These are phyloP conservation scores for Hoplostethus atlanticus DNA, from an alignment of 2,797 vertebrate genomes.

Conservation along the genomic window DNA sequence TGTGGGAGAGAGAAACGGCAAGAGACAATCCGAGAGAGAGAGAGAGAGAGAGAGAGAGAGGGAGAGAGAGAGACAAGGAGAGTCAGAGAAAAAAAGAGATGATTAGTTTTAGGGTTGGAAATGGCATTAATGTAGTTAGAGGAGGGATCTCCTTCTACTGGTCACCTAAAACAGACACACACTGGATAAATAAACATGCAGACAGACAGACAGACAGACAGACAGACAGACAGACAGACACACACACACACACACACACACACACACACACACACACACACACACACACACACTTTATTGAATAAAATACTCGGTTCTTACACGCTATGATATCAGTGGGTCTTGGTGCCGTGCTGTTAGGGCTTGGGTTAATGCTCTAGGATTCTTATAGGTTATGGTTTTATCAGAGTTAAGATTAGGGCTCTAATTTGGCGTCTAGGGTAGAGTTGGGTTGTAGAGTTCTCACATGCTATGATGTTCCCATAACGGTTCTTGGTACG, in stretches of 20 bases:
- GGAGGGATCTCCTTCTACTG: neutral
- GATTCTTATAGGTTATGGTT: neutral
- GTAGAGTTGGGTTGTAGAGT: neutral
- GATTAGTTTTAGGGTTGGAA: neutral
- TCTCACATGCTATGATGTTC: conserved; percentile 99
- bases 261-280: too few relatives aligned
- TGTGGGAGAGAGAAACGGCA: conserved; percentile 7
- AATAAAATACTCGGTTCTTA: neutral
- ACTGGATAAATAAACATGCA: too few relatives aligned
- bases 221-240: too few relatives aligned
- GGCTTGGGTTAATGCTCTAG: neutral
- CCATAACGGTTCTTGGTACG: conserved; percentile 99
- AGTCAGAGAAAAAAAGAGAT: neutral
- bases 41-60: too few relatives aligned
- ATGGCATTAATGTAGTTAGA: neutral
- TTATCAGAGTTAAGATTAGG: neutral
- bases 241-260: too few relatives aligned
- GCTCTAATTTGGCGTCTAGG: neutral
- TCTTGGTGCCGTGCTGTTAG: neutral
- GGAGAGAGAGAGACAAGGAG: conserved; percentile 1
- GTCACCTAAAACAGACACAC: neutral
- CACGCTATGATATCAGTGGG: neutral
- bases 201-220: too few relatives aligned
- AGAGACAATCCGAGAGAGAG: neutral
- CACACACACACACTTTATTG: too few relatives aligned